A percentile compares a stretch with the other conserved stretches of the same genome.
These are phyloP conservation scores for Drosophila vallismaia DNA, from an alignment of 2,888 invertebrate genomes.

Conservation along the genomic window DNA sequence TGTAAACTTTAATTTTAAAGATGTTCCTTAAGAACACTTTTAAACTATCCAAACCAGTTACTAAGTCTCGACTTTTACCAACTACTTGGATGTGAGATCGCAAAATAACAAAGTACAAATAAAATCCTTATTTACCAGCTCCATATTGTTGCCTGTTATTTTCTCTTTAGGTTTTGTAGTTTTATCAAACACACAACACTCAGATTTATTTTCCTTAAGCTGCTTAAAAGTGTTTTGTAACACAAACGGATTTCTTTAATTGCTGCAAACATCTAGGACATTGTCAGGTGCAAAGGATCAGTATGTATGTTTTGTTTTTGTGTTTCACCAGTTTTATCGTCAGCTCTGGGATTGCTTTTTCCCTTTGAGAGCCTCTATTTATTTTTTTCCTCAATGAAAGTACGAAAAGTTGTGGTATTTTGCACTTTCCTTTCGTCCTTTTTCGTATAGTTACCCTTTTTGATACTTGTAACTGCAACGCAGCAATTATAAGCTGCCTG, in stretches of 20 bases:
- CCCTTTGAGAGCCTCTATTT: conserved; percentile 7
- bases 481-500: conserved; percentile 52
- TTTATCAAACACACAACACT: background rate
- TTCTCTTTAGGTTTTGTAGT: background rate
- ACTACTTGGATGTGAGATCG: background rate
- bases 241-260: conserved; percentile 15
- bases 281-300: conserved; percentile 24
- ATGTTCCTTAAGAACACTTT: background rate
- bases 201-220: background rate
- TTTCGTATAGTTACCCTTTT: conserved; percentile 6
- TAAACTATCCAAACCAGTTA: background rate
- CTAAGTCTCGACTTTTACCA: background rate
- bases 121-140: background rate
- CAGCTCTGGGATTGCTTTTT: conserved; percentile 20
- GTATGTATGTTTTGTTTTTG: conserved; percentile 2
- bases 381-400: conserved; percentile 1
- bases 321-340: conserved; percentile 4
- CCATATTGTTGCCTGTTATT: background rate
- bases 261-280: conserved; percentile 15
- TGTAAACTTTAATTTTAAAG: background rate
- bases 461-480: conserved; percentile 23
- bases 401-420: conserved; percentile 28
- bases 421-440: conserved; percentile 10
- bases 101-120: background rate
- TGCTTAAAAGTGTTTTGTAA: background rate